These are phyloP conservation scores for Ceyx erithaca DNA, from an alignment of 2,797 vertebrate species.

Conservation along the genomic window DNA sequence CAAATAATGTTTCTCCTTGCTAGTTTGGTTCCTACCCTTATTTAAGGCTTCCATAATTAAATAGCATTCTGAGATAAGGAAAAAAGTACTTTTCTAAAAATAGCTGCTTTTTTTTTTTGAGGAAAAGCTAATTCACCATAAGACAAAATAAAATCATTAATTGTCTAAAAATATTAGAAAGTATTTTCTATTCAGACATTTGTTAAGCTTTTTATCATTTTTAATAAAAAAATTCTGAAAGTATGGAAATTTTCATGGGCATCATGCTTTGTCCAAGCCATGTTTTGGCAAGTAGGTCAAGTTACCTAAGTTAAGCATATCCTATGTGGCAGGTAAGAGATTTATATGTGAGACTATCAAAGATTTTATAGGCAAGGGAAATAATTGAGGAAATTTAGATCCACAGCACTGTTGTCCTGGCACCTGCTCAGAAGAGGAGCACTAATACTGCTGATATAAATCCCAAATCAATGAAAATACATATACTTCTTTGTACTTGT, in stretches of 20 bases:
- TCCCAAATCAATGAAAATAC: not conserved
- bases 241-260: not conserved
- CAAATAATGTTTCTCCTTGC: not conserved
- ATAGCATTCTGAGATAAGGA: not conserved
- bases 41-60: not conserved
- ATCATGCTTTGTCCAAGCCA: not conserved
- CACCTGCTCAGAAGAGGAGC: not conserved
- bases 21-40: not conserved
- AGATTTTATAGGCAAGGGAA: not conserved
- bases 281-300: not conserved
- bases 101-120: not conserved
- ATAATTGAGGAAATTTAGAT: not conserved
- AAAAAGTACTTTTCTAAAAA: not conserved
- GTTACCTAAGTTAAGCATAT: not conserved
- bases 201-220: not conserved
- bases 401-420: not conserved
- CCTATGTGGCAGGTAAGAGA: not conserved
- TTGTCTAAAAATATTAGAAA: not conserved
- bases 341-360: not conserved
- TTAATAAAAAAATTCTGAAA: not conserved
- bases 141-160: not conserved
- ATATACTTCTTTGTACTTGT: slow-evolving; percentile 89
- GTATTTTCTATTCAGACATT: not conserved
- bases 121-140: not conserved
- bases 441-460: not conserved